Evolutionary conservation across 1,140 invertebrate species (phyloP), one percentile per base, ranked within the genome.

Genomic region (Eciton burchellii): DNA sequence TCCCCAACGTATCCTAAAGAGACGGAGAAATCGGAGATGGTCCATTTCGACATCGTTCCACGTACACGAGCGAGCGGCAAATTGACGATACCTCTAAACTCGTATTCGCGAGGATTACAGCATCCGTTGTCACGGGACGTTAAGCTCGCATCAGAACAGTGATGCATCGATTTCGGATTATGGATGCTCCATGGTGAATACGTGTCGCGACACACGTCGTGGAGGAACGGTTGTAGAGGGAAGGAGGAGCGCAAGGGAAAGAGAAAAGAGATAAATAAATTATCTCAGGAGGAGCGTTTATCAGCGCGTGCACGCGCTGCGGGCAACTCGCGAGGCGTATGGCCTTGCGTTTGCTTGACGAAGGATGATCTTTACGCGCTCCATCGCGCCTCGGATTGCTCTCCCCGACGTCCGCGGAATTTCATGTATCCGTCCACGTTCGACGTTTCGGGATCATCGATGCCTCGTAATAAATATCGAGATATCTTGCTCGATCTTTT

Each of bases 101-200:
- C 47, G 35, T 29, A 79, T 68, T 79, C 74, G 66, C 57, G 26
- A 35, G 74, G 74, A 79, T 79, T 79, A 79, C 49, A 54, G 12
- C 35, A 63, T 54, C 63, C 49, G 16, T 43, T 68, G 63, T 29
- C 74, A 77, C 74, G 74, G 74, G 52, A 63, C 49, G 49, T 79
- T 79, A 79, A 79, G 56, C 49, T 79, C 63, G 35, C 63, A 70
- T 70, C 70, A 49, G 56, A 77, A 79, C 49, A 79, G 63, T 35
- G 63, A 49, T 45, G 35, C 63, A 79, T 79, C 65, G 74, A 79
- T 79, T 79, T 79, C 70, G 74, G 74, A 79, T 79, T 79, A 79
- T 68, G 49, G 52, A 68, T 79, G 74, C 70, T 79, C 14, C 63
- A 79, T 49, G 63, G 35, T 29, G 74, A 56, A 79, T 29, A 79